These are phyloP conservation scores for Numenius arquata DNA, from an alignment of 2,113 vertebrate genomes.

Conservation along the genomic window DNA sequence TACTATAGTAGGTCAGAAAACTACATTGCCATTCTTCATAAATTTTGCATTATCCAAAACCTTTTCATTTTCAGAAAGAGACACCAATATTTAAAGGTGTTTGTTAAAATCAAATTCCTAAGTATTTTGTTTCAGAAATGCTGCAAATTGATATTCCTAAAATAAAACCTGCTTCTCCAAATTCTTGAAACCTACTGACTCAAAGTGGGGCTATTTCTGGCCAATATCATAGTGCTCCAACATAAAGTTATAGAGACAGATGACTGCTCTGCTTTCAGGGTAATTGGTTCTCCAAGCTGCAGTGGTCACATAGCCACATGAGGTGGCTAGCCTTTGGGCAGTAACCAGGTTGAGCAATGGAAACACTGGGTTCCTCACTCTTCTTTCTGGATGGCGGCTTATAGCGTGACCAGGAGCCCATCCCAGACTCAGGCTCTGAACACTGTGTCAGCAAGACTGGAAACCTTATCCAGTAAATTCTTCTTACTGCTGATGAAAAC, in stretches of 20 bases:
- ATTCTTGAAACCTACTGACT: background rate
- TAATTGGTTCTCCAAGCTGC: background rate
- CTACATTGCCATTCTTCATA: background rate
- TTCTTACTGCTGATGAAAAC: background rate
- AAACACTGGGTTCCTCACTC: background rate
- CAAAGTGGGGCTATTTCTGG: background rate
- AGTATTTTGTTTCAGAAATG: background rate
- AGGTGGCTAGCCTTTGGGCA: background rate
- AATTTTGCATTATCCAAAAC: background rate
- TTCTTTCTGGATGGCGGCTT: background rate
- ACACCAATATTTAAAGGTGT: background rate
- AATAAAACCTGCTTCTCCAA: background rate
- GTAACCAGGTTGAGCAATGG: background rate
- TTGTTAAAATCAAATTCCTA: background rate
- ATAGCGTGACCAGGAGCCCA: background rate
- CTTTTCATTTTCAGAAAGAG: background rate
- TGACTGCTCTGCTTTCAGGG: background rate
- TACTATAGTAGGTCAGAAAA: background rate
- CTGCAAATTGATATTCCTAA: background rate
- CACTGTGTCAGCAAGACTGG: background rate
- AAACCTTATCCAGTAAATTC: background rate
- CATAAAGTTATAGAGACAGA: background rate
- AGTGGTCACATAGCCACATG: rapidly evolving
- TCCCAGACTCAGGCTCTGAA: background rate
- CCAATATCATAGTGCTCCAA: background rate